These are phyloP conservation scores for Drosophila fuyamai DNA, from an alignment of 1,140 invertebrate species.

Conservation along the genomic window DNA sequence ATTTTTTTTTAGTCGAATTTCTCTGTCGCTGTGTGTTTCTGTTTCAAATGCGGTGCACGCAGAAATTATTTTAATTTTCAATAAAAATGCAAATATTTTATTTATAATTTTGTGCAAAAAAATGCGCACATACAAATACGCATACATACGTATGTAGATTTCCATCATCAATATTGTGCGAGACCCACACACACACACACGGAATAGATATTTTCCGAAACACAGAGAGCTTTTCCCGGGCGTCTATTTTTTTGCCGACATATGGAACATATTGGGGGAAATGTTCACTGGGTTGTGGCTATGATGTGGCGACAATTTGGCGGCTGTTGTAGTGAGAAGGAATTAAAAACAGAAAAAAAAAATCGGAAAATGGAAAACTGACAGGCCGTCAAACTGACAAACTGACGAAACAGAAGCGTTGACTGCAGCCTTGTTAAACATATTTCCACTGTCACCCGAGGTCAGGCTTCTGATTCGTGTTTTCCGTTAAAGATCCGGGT, in stretches of 20 bases:
- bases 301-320: constrained; percentile 53
- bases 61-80: constrained; percentile 66
- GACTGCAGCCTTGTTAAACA: constrained; percentile 56
- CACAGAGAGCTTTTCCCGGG: constrained; percentile 31
- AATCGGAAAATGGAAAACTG: constrained; percentile 34
- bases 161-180: constrained; percentile 27
- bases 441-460: constrained; percentile 49
- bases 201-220: constrained; percentile 29
- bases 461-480: constrained; percentile 26
- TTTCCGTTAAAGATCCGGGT: not conserved
- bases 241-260: not conserved
- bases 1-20: constrained; percentile 1
- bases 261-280: not conserved
- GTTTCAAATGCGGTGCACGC: constrained; percentile 28
- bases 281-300: constrained; percentile 25
- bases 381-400: constrained; percentile 54
- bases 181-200: constrained; percentile 2
- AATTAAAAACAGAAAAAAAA: constrained; percentile 10
- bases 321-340: constrained; percentile 39
- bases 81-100: constrained; percentile 68
- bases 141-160: constrained; percentile 22
- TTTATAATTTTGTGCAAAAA: constrained; percentile 58
- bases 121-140: constrained; percentile 8
- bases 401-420: constrained; percentile 59
- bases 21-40: constrained; percentile 17